Base-by-base conservation (phyloP, 2,113 vertebrate species). In the Oostethus manadensis region DNA sequence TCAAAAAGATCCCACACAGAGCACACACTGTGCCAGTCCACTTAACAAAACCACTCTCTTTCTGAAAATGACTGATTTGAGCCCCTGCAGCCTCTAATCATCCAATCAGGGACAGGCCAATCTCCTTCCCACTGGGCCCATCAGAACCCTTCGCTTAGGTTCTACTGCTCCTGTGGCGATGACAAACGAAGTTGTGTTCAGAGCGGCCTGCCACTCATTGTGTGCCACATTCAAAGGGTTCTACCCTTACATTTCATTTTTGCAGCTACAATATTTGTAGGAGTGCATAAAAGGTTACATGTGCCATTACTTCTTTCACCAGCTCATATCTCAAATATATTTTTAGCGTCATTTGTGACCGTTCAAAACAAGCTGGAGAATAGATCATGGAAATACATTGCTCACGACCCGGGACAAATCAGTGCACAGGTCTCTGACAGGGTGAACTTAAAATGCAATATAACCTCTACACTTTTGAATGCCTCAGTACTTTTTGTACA, bases 91-190 rank as follows among this genome's bases (percentile, higher is more conserved):
- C 79, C 84, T 68, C 59, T 86, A 87, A 87, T 87, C 86, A 86
- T 86, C 84, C 86, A 87, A 86, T 87, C 86, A 87, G 84, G 76
- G 70, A 68, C 82, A 78, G 82, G 79, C 79, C 79, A 86, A 87
- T 87, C 84, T 87, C 81, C 81, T 81, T 79, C 84, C 86, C 78
- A 87, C 84, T 84, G 86, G 72, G 86, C 82, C 84, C 82, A 87
- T 85, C 84, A 85, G 73, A 80, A 71, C 43, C 79, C 71, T 78
- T 50, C 44, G 38, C 72, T 76, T 79, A 69, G 78, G 79, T 85
- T 81, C 61, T 66, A 66, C 68, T 59, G 74, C 77, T 76, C 86
- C 82, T 56, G 74, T 53, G 44, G 82, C 18, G 83, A 75, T 56
- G 71, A 73, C 76, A 70, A 78, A 72, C 35, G 1, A 63, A 82